phyloP scores from a whole-genome alignment of 2,797 vertebrate species.

The Orestias chungarensis region DNA sequence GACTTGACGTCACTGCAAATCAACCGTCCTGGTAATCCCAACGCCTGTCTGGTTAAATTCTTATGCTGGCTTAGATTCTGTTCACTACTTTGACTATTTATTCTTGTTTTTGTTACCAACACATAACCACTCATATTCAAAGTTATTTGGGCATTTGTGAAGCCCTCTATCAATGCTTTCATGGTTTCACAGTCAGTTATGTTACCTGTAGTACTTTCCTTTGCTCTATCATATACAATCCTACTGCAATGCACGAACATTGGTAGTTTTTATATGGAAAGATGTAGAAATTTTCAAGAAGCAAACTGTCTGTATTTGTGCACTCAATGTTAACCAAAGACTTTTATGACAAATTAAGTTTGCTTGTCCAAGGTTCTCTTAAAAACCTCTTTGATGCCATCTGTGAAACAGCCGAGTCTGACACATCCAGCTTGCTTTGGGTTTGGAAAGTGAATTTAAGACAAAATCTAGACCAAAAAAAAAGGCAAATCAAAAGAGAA shows the following conservation, averaged over 20 bases:
- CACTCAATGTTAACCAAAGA: not conserved
- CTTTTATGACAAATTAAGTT: conserved; percentile 4
- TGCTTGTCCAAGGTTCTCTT: conserved; percentile 4
- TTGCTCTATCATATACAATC: not conserved
- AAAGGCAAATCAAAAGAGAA: conserved; percentile 6
- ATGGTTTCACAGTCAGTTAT: no score
- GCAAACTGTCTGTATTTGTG: not conserved
- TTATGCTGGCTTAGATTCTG: not conserved
- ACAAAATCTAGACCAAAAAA: conserved; percentile 18
- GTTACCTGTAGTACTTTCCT: not conserved
- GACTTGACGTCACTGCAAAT: not conserved
- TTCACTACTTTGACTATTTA: not conserved
- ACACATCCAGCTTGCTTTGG: conserved; percentile 21
- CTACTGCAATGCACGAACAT: not conserved
- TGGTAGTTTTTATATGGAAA: not conserved
- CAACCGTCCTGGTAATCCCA: not conserved
- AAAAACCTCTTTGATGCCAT: conserved; percentile 60
- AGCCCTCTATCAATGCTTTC: no score
- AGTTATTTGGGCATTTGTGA: no score
- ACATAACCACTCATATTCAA: no score
- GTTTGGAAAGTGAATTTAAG: conserved; percentile 39
- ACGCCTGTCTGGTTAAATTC: not conserved
- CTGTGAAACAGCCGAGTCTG: conserved; percentile 62
- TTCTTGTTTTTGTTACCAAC: not conserved
- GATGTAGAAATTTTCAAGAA: not conserved